These are phyloP conservation scores for Thymelicus sylvestris DNA, from an alignment of 2,888 invertebrate genomes.

Conservation along the genomic window DNA sequence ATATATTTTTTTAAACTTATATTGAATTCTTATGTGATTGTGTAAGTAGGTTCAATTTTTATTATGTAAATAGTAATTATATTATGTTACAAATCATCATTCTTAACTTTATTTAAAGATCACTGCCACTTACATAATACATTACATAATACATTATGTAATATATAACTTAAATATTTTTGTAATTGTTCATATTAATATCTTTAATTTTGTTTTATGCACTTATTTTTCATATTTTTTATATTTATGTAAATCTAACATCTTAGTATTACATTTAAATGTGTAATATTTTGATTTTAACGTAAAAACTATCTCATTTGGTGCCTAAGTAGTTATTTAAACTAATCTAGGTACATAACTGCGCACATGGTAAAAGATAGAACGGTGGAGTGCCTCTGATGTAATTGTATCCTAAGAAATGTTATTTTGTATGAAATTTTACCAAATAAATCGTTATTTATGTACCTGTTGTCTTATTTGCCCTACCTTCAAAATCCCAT, in stretches of 20 bases:
- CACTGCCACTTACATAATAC: no score
- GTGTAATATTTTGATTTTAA: no score
- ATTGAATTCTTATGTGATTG: neutral
- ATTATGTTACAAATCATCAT: neutral
- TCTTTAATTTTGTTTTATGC: no score
- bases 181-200: no score
- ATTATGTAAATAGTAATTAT: no score
- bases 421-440: constrained; percentile 33
- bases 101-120: no score
- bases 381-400: constrained; percentile 16
- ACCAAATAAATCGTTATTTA: constrained; percentile 35
- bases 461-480: constrained; percentile 15
- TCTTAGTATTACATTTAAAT: no score
- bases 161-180: no score
- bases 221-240: no score
- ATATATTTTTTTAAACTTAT: no score
- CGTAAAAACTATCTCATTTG: constrained; percentile 18
- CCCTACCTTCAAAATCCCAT: neutral
- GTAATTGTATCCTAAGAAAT: constrained; percentile 25
- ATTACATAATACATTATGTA: no score
- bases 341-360: neutral
- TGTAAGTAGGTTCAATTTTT: neutral
- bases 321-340: constrained; percentile 20
- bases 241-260: no score
- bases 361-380: constrained; percentile 2